These are phyloP conservation scores for Samia ricini DNA, from an alignment of 1,140 invertebrate genomes.

Conservation along the genomic window DNA sequence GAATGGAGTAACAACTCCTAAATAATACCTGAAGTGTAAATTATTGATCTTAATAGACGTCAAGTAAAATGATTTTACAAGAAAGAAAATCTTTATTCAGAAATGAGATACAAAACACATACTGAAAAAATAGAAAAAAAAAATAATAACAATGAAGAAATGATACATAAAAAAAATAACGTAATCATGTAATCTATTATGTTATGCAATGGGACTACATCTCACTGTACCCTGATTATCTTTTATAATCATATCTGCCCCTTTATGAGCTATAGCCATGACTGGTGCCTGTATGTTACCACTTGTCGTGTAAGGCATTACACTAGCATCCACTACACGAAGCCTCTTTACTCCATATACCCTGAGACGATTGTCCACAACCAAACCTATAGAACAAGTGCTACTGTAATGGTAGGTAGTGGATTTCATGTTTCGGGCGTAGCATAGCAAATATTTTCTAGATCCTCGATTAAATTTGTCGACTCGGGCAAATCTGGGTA, in stretches of 20 bases:
- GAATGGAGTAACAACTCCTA: no score
- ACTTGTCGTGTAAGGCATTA: constrained; percentile 33
- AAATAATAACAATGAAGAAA: background rate
- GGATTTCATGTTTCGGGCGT: constrained; percentile 41
- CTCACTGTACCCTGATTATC: background rate
- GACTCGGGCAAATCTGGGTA: constrained; percentile 10
- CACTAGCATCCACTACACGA: constrained; percentile 42
- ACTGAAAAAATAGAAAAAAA: no score
- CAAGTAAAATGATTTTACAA: no score
- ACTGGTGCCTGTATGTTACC: constrained; percentile 34
- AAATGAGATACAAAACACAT: no score
- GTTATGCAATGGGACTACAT: background rate
- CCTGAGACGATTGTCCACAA: constrained; percentile 59
- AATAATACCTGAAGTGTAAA: no score
- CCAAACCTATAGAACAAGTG: constrained; percentile 76
- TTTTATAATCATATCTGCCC: constrained; percentile 26
- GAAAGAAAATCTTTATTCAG: no score
- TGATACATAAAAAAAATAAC: no score
- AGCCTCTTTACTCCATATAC: constrained; percentile 57
- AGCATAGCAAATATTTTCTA: constrained; percentile 67
- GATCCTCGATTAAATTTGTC: no score
- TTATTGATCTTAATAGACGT: no score
- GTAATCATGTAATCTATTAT: background rate
- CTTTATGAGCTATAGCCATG: constrained; percentile 32
- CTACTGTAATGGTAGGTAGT: constrained; percentile 70